A percentile compares a stretch with the other conserved stretches of the same genome.
Evolutionary conservation across 2,113 vertebrate genomes (phyloP).

Genomic region (Rhinichthys klamathensis): DNA sequence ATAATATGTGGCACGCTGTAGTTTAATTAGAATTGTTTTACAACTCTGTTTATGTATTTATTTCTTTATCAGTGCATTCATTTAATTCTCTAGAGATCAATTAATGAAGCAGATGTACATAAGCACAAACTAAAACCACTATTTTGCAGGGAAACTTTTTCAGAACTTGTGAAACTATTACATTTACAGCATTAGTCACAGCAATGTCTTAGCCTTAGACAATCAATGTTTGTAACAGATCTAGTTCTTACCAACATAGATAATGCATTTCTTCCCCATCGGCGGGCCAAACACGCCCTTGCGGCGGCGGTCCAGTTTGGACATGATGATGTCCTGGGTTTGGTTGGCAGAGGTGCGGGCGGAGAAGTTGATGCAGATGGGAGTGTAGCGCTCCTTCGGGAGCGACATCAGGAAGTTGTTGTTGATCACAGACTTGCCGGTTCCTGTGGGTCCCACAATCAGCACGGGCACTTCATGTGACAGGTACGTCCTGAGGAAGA

Average conservation of each 20-base stretch:
- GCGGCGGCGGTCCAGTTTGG: slow-evolving; percentile 86
- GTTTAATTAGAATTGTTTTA: not conserved
- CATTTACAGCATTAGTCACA: not conserved
- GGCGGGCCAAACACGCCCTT: slow-evolving; percentile 90
- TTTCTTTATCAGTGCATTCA: not conserved
- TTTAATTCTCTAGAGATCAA: not conserved
- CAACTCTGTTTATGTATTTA: not conserved
- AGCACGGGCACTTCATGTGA: slow-evolving; percentile 81
- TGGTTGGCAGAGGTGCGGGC: slow-evolving; percentile 90
- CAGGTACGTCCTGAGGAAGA: slow-evolving; percentile 86
- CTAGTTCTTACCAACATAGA: slow-evolving; percentile 87
- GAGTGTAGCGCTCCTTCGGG: slow-evolving; percentile 81
- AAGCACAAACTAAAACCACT: not conserved
- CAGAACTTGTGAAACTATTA: not conserved
- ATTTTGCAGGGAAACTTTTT: not conserved
- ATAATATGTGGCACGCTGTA: not conserved
- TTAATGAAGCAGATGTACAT: not conserved
- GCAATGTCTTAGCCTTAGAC: not conserved
- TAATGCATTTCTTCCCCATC: slow-evolving; percentile 82
- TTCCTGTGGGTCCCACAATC: slow-evolving; percentile 93
- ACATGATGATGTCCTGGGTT: slow-evolving; percentile 92
- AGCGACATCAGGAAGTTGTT: slow-evolving; percentile 86
- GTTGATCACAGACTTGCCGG: slow-evolving; percentile 90
- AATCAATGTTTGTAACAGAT: not conserved
- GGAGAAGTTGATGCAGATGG: slow-evolving; percentile 90